These are phyloP conservation scores for Periparus ater DNA, from an alignment of 2,797 vertebrate species.

Conservation along the genomic window DNA sequence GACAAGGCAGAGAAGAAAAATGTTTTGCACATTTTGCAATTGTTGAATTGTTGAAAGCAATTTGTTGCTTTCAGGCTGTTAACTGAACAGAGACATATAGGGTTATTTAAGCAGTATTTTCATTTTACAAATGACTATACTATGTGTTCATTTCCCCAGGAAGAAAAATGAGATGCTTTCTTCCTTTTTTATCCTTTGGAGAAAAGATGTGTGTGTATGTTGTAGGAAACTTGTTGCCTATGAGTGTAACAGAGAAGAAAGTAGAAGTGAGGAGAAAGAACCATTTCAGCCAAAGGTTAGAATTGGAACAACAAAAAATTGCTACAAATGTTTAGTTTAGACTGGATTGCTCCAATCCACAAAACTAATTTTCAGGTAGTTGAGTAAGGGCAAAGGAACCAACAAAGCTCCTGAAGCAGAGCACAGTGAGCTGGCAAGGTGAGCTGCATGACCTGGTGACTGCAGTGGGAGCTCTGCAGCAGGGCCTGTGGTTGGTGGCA, in stretches of 20 bases:
- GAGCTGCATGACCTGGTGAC: rapidly evolving
- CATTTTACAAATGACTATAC: background rate
- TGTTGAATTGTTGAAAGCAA: background rate
- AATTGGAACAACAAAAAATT: background rate
- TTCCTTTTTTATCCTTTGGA: background rate
- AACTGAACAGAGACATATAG: background rate
- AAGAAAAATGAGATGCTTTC: background rate
- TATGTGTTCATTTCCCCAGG: background rate
- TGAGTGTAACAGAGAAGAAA: background rate
- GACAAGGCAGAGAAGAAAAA: background rate
- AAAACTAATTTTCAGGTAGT: background rate
- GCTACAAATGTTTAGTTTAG: background rate
- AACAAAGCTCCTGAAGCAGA: background rate
- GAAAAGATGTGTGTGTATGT: background rate
- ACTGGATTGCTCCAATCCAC: background rate
- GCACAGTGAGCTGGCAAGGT: background rate
- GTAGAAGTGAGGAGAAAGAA: background rate
- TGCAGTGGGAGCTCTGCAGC: background rate
- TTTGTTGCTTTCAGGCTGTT: background rate
- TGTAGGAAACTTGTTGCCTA: background rate
- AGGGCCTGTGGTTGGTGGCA: background rate
- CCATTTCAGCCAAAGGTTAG: background rate
- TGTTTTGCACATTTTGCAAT: background rate
- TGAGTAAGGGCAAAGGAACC: background rate
- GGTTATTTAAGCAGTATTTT: background rate